Base-by-base conservation (phyloP, 2,888 invertebrate species). In the Muschampia plurimacula region DNA sequence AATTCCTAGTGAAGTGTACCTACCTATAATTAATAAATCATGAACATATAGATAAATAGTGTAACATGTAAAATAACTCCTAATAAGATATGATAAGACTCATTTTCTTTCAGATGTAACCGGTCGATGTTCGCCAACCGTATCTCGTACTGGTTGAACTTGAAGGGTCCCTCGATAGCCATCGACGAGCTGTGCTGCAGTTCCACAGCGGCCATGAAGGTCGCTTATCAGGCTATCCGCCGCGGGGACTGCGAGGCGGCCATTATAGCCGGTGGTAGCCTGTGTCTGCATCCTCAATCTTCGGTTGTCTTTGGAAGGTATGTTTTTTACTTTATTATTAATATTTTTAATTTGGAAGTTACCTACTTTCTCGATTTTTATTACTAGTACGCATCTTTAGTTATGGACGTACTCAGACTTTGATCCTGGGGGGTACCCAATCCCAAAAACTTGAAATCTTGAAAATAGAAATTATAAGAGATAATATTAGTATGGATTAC, bases 211-310 rank as follows among this genome's bases (percentile, higher is more conserved):
- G 86, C 84, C 0, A 71, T 90, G 44, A 84, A 89, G 66, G 80
- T 82, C 41, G 90, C 89, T 0, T 82, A 78, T 66, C 72, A 79
- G 0, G 83, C 85, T 0, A 85, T 90, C 2, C 49, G n/a, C 0
- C 75, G 78, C 0, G 90, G 91, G 0, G 79, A 83, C 4, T 89
- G 89, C 59, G 90, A 90, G 5, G 82, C 88, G 0, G 96, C 96
- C 32, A 88, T 96, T 46, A 96, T 96, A 2, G 96, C 95, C 0
- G 96, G 95, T 3, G 89, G 92, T 44, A 95, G 92, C 77, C 79
- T 96, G 12, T 93, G 94, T 69, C 82, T 96, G 41, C 95, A 95
- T 1, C 22, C 22, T 22, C 22, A 22, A 22, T 22, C 22, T 22
- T 22, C 22, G 22, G 22, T 22, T 22, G 69, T 95, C 96, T 0